These are phyloP conservation scores for Phthorimaea operculella DNA, from an alignment of 1,140 invertebrate genomes.

Conservation along the genomic window DNA sequence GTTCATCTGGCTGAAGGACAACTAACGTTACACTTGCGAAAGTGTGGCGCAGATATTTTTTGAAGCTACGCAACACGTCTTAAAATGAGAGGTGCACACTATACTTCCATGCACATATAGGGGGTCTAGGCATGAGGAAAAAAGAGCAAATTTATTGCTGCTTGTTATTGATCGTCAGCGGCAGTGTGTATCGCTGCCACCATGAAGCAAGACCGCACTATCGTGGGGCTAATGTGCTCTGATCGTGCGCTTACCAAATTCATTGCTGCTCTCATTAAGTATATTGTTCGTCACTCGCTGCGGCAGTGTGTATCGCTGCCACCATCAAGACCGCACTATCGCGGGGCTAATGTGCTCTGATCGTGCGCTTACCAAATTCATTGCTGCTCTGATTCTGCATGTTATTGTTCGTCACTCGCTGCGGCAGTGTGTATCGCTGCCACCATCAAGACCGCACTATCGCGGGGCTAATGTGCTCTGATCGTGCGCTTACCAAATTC, in stretches of 20 bases:
- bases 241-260: conserved; percentile 49
- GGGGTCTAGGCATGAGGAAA: neutral
- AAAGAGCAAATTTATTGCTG: conserved; percentile 33
- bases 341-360: conserved; percentile 50
- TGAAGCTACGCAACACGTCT: neutral
- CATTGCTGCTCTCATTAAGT: conserved; percentile 15
- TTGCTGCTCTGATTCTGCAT: conserved; percentile 12
- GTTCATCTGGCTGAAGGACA: too few relatives aligned
- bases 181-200: conserved; percentile 8
- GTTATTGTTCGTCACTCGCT: too few relatives aligned
- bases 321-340: conserved; percentile 47
- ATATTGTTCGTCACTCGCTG: too few relatives aligned
- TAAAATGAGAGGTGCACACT: neutral
- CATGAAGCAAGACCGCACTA: conserved; percentile 42
- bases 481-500: conserved; percentile 48
- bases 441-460: conserved; percentile 47
- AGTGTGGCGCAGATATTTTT: too few relatives aligned
- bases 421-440: neutral
- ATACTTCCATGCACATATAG: neutral
- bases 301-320: neutral
- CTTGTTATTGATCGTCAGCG: neutral
- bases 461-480: conserved; percentile 49
- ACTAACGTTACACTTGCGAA: too few relatives aligned
- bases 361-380: conserved; percentile 47
- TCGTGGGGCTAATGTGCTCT: conserved; percentile 50